phyloP scores from a whole-genome alignment of 2,113 vertebrate species.

The Donacobius atricapilla region DNA sequence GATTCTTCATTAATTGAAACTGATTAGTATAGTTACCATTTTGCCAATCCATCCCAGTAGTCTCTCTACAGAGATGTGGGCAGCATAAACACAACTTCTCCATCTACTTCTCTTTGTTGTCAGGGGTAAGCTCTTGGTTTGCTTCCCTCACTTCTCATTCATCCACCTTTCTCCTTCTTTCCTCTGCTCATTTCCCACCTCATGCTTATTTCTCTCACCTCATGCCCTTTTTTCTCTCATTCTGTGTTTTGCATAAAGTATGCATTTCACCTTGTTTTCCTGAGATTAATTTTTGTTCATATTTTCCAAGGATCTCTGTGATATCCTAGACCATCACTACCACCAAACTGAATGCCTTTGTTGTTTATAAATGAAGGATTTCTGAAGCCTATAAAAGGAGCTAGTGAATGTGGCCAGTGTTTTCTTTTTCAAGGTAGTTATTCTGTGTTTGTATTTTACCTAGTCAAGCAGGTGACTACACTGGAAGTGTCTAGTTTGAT shows the following conservation, averaged over 20 bases:
- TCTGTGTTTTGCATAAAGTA: neutral
- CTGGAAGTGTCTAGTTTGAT: neutral
- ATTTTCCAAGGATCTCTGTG: neutral
- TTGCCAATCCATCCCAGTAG: neutral
- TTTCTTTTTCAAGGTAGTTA: neutral
- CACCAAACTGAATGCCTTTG: neutral
- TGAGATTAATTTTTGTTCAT: neutral
- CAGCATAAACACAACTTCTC: neutral
- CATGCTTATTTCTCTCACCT: neutral
- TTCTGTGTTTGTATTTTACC: neutral
- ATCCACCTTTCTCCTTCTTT: neutral
- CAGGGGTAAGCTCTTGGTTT: neutral
- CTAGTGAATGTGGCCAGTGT: neutral
- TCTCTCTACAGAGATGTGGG: neutral
- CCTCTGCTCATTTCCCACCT: neutral
- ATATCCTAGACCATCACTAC: neutral
- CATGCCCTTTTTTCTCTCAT: neutral
- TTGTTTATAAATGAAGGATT: neutral
- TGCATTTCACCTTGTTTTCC: neutral
- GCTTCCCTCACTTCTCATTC: neutral
- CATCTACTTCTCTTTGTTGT: neutral
- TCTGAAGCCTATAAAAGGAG: neutral
- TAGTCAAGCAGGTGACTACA: neutral
- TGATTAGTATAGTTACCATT: neutral
- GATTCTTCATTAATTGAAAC: neutral